Evolutionary conservation across 2,113 vertebrate species (phyloP), one percentile per base, ranked within the genome.

Genomic region (Stomatorhinus ivindoensis): DNA sequence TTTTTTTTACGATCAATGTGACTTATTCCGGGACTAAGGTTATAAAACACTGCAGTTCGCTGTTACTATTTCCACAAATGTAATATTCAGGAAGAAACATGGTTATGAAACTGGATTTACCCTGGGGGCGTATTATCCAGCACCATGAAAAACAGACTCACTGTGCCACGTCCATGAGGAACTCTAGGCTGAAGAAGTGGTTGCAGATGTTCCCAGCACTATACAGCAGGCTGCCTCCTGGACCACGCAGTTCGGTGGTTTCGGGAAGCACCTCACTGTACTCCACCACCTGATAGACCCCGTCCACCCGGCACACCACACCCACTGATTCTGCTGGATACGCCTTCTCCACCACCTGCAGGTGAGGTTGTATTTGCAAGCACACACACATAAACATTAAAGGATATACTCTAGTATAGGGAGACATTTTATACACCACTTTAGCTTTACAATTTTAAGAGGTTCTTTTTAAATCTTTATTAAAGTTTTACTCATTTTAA

Each of bases 141-240:
- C 42, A 89, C 44, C 10, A 93, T 90, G 89, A 46, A 39, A 46
- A 35, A 46, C 46, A 35, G 15, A 80, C 97, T 96, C 93, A 99
- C 98, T 95, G 93, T 82, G 94, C 92, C 35, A 98, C 94, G 0
- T 4, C 90, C 92, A 95, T 93, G 55, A 99, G 96, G 91, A 99
- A 99, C 0, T 90, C 93, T 8, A 95, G 94, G 3, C 97, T 98
- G 92, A 99, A 98, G 94, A 99, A 98, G 89, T 99, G 98, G 90
- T 97, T 99, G 95, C 98, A 99, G 94, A 99, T 99, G 91, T 97
- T 99, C 91, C 97, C 98, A 0, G 96, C 92, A 0, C 90, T 94
- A 94, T 96, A 98, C 9, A 96, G 50, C 91, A 99, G 92, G n/a
- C 93, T 88, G 19, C 98, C 98, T 0, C 87, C 93, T 0, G 96